These are phyloP conservation scores for western clawed frog (Xenopus tropicalis) DNA, from an alignment of 2,113 vertebrate genomes.

Conservation along the genomic window DNA sequence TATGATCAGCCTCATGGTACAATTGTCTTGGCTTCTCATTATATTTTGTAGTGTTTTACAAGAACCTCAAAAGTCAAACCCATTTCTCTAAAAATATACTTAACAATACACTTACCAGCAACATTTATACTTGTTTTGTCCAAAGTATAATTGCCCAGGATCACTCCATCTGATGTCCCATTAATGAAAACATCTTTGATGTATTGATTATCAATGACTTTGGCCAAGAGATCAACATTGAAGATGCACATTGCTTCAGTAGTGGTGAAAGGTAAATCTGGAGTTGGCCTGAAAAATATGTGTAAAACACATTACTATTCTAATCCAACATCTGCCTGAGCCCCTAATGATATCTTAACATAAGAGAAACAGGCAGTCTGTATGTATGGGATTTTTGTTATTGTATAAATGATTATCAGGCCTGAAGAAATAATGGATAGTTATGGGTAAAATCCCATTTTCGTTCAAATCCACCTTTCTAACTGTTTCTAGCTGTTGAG, in stretches of 20 bases:
- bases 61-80: no score
- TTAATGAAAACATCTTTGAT: conserved; percentile 57
- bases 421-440: no score
- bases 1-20: no score
- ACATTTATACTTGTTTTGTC: conserved; percentile 57
- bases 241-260: conserved; percentile 56
- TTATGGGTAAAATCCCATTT: no score
- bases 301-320: neutral
- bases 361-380: accelerated
- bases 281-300: conserved; percentile 15
- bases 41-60: no score
- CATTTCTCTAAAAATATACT: no score
- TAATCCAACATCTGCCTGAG: neutral
- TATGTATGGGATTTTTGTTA: no score
- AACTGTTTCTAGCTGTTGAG: no score
- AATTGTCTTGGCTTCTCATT: no score
- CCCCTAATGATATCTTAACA: neutral
- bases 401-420: no score
- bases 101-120: conserved; percentile 28
- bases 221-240: neutral
- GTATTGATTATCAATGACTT: conserved; percentile 38
- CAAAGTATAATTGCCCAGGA: conserved; percentile 58
- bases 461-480: no score
- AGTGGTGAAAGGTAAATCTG: conserved; percentile 42
- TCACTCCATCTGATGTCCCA: conserved; percentile 51